Evolutionary conservation across 2,797 vertebrate species (phyloP).

Genomic region (Takifugu ocellatus): DNA sequence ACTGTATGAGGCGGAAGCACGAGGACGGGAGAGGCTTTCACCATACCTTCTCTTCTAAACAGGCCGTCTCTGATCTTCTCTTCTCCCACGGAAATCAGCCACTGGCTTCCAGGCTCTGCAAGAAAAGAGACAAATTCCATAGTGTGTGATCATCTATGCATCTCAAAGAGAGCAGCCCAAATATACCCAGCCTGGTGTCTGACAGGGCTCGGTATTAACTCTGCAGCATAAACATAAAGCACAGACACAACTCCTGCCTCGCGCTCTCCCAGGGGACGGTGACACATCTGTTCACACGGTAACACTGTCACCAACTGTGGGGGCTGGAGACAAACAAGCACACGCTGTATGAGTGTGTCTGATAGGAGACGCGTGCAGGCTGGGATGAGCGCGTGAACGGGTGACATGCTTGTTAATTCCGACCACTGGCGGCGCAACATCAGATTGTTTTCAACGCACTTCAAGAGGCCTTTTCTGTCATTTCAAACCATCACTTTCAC

Average conservation of each 20-base stretch:
- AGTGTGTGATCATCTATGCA: constrained; percentile 39
- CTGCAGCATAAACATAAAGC: not conserved
- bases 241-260: constrained; percentile 40
- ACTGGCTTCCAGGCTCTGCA: constrained; percentile 44
- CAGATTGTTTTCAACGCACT: too few species aligned
- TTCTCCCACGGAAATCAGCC: constrained; percentile 36
- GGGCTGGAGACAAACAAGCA: constrained; percentile 20
- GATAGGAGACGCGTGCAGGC: constrained; percentile 5
- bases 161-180: constrained; percentile 19
- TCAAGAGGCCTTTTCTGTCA: too few species aligned
- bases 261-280: constrained; percentile 19
- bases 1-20: constrained; percentile 12
- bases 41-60: constrained; percentile 54
- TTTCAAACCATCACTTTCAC: too few species aligned
- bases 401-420: not conserved
- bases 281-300: constrained; percentile 40
- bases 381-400: constrained; percentile 15
- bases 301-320: constrained; percentile 14
- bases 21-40: constrained; percentile 3
- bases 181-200: constrained; percentile 10
- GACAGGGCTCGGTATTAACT: constrained; percentile 10
- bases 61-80: constrained; percentile 45
- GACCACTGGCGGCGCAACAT: too few species aligned
- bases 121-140: constrained; percentile 44
- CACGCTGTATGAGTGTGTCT: not conserved